Percentiles rank a stretch among this genome's conserved stretches.
Evolutionary conservation across 64 coral and sea anemone species (phyloP).

Genomic region (Stichodactyla mertensii): DNA sequence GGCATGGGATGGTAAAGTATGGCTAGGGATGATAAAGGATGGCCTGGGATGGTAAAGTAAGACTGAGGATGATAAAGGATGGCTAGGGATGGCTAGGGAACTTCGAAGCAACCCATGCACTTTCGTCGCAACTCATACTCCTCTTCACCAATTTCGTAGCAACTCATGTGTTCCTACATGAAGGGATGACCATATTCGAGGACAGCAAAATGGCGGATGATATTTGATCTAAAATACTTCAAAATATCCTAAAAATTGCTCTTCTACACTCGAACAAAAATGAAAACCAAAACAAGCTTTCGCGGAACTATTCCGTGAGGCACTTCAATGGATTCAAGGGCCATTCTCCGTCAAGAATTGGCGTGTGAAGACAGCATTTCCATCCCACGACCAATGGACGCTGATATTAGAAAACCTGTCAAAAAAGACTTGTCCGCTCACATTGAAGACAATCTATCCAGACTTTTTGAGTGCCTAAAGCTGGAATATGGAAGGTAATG

Average conservation of each 20-base stretch:
- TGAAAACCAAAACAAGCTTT: background rate
- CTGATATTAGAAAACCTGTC: background rate
- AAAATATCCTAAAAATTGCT: conserved; percentile 1
- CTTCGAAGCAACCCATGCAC: no score
- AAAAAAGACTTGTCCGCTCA: conserved; percentile 10
- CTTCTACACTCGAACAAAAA: background rate
- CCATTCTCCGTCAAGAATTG: background rate
- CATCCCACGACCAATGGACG: background rate
- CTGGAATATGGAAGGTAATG: conserved; percentile 90
- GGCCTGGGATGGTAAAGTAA: no score
- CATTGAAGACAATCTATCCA: conserved; percentile 86
- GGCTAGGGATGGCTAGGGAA: no score
- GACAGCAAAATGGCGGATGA: background rate
- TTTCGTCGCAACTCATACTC: no score
- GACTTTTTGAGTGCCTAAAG: conserved; percentile 78
- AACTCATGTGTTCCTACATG: no score
- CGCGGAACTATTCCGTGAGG: background rate
- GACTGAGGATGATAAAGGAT: no score
- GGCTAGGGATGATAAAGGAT: no score
- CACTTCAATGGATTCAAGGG: background rate
- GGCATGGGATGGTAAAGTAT: no score
- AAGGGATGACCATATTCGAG: no score
- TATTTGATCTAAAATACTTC: conserved; percentile 7
- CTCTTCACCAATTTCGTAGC: no score
- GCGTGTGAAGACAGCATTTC: background rate